Base-by-base conservation (phyloP, 53 echinoderm and acorn worm species). In the Henricia sp. region DNA sequence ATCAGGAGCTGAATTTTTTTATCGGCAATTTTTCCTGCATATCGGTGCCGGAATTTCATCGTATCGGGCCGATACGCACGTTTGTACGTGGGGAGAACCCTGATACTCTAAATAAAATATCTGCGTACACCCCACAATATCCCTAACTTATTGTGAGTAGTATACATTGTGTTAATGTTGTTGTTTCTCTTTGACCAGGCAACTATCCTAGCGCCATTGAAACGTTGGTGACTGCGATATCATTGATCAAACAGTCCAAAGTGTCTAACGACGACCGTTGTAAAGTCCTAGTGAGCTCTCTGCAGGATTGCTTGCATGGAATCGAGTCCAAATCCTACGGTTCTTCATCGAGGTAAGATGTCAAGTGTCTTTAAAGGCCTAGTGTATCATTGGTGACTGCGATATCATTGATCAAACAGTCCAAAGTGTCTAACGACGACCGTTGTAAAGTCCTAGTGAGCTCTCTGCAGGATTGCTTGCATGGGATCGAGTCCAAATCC, bases 241-340 rank as follows among this genome's bases (percentile, higher is more conserved):
- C 97, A 52, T 86, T 96, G 52, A 96, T 96, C 89, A 96, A 96
- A 67, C 94, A 94, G 80, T 96, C 97, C 57, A 96, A 96, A 86
- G 94, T 96, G 33, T 94, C 97, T 30, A 84, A 44, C 11, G 97
- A 96, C 76, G 94, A 96, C 92, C 87, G 94, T 3, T 94, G 94
- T 55, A 96, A 96, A 86, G 92, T 96, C 2, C 84, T 96, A 27
- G 92, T 96, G 72, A 96, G 97, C 36, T 96, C 97, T 1, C 86
- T 96, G 2, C 92, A 94, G 59, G 97, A 96, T 72, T 96, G 96
- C 52, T 92, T 96, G 41, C 94, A 94, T 58, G 97, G 96, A 28
- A 96, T 96, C 12, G 97, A 96, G 74, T 87, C 92, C 27, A 96
- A 96, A 51, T 96, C 97, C 9, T 96, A 96, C 37, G 97, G 94